Base-by-base conservation (phyloP, 2,113 vertebrate genomes). In the Pelvicachromis taeniatus region DNA sequence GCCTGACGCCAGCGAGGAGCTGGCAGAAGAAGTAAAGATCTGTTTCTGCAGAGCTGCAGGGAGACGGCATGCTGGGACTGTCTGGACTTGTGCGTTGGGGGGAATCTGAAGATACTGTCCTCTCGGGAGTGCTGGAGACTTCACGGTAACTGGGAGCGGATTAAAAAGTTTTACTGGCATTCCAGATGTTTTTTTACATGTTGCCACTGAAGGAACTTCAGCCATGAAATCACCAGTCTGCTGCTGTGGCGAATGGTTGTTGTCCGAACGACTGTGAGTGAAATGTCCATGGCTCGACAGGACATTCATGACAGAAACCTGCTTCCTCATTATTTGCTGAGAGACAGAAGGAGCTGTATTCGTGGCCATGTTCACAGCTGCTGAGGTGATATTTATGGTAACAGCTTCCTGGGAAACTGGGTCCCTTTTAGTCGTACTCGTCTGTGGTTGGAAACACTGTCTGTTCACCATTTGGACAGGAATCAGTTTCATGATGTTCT, bases 401-500 rank as follows among this genome's bases (percentile, higher is more conserved):
- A 94, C 85, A 83, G 95, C 84, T 89, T 90, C 94, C 81, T 95
- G 92, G 11, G 93, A 65, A 13, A 87, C 89, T 87, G 86, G 83
- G 75, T 90, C 92, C 7, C 59, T 87, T 19, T 93, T 94, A 35
- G 94, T 88, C 90, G 91, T 85, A 86, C 89, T 91, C 85, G 90
- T 89, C 93, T 93, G 92, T 88, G 93, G 23, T 9, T 92, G 95
- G 77, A 94, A 65, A 95, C 95, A 93, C 56, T 95, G 97, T 89
- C 96, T 95, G 54, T 97, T 94, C 82, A 97, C 87, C 92, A 96
- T 96, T 85, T 96, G 93, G 89, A 98, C 94, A 63, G 97, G 98
- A 95, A 98, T 96, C 85, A 98, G 95, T 77, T 97, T 97, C 96
- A 99, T 97, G 84, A 98, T 95, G 82, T 97, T 98, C 94, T 96